A percentile compares a stretch with the other conserved stretches of the same genome.
phyloP scores from a whole-genome alignment of 2,113 vertebrate genomes.

The Heptranchias perlo region DNA sequence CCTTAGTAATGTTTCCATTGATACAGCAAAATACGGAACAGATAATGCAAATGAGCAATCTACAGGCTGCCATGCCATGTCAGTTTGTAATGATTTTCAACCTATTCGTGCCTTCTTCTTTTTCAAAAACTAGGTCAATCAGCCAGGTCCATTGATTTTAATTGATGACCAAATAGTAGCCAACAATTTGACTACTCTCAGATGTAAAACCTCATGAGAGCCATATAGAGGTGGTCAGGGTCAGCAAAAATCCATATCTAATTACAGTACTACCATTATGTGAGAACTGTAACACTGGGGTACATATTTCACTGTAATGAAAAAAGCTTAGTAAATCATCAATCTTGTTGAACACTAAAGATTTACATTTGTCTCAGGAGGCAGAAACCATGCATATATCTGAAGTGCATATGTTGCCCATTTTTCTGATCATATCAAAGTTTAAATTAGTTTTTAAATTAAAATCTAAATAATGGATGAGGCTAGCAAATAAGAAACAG shows the following conservation, averaged over 20 bases:
- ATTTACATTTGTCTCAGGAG: not conserved
- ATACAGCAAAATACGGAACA: not conserved
- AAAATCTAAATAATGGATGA: not conserved
- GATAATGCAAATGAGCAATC: not conserved
- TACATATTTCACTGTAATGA: not conserved
- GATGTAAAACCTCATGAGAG: not conserved
- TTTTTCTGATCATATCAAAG: not conserved
- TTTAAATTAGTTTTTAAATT: constrained; percentile 12
- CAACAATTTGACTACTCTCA: not conserved
- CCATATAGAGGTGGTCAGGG: constrained; percentile 16
- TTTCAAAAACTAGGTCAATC: not conserved
- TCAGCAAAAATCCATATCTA: constrained; percentile 33
- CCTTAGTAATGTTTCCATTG: not conserved
- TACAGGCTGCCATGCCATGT: not conserved
- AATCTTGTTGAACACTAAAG: not conserved
- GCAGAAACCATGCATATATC: not conserved
- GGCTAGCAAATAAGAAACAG: not conserved
- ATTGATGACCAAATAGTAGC: constrained; percentile 2
- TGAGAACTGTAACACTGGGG: not conserved
- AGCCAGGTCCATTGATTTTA: not conserved
- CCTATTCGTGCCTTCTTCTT: not conserved
- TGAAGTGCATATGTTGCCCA: not conserved
- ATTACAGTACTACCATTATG: not conserved
- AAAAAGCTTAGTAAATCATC: not conserved
- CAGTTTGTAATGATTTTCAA: not conserved